A percentile compares a stretch with the other conserved stretches of the same genome.
Conservation (phyloP, 1,140 invertebrate genomes). For the Bombus ignitus region DNA sequence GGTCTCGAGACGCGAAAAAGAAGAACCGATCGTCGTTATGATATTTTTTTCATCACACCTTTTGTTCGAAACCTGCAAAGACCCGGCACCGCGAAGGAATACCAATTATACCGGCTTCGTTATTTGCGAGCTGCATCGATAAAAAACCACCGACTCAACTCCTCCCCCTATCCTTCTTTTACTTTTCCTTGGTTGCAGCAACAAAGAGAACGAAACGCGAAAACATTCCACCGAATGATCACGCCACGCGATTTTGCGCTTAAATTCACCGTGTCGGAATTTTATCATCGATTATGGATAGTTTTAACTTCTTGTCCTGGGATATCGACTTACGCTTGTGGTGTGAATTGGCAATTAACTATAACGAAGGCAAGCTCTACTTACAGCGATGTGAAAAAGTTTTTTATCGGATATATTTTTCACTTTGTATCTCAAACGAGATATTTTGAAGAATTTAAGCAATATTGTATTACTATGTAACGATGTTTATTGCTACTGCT, state of each 20-base stretch:
- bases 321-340: too few species aligned
- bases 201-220: neutral
- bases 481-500: too few species aligned
- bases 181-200: neutral
- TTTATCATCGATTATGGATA: too few species aligned
- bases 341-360: neutral
- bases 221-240: neutral
- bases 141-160: neutral
- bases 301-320: too few species aligned
- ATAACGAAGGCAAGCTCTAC: neutral
- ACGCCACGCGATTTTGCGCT: neutral
- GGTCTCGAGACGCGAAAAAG: constrained; percentile 42
- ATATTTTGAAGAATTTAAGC: neutral
- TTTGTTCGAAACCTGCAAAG: constrained; percentile 35
- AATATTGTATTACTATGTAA: too few species aligned
- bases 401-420: neutral
- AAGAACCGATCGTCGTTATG: constrained; percentile 56
- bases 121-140: constrained; percentile 10
- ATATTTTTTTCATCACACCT: constrained; percentile 52
- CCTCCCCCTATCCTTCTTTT: neutral
- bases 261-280: too few species aligned
- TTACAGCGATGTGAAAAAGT: neutral
- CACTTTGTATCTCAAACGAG: neutral
- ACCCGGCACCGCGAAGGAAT: constrained; percentile 12
- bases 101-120: constrained; percentile 35